Percentiles rank a stretch among this genome's conserved stretches.
Evolutionary conservation across 2,888 invertebrate species (phyloP).

Genomic region (Lasioglossum pauxillum): DNA sequence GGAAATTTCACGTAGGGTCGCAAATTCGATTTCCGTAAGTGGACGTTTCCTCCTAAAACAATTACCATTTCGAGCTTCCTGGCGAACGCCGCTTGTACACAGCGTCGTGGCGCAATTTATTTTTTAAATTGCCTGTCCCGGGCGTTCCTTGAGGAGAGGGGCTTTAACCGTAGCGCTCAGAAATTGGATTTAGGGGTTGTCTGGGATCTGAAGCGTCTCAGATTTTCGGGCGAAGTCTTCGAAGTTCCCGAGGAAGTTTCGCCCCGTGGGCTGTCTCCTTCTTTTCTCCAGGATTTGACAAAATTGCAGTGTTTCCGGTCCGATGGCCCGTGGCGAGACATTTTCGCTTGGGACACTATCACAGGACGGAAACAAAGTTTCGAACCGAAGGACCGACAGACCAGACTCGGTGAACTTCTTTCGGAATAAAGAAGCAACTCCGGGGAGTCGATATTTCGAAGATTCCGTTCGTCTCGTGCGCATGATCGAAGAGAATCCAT

Average conservation of each 20-base stretch:
- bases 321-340: constrained; percentile 42
- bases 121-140: constrained; percentile 3
- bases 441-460: neutral
- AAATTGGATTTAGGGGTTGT: constrained; percentile 18
- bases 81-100: neutral
- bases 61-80: constrained; percentile 2
- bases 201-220: constrained; percentile 16
- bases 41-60: neutral
- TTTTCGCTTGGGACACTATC: constrained; percentile 10
- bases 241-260: constrained; percentile 28
- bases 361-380: constrained; percentile 29
- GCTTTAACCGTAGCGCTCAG: neutral
- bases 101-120: neutral
- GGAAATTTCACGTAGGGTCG: neutral
- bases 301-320: constrained; percentile 40
- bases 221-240: constrained; percentile 35
- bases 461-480: neutral
- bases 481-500: neutral
- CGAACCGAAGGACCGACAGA: neutral
- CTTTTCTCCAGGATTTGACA: constrained; percentile 20
- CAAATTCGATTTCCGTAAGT: neutral
- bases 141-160: neutral
- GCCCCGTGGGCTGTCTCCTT: neutral
- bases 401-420: constrained; percentile 8
- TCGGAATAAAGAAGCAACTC: neutral